phyloP scores from a whole-genome alignment of 2,797 vertebrate species.

The Coregonus ussuriensis region DNA sequence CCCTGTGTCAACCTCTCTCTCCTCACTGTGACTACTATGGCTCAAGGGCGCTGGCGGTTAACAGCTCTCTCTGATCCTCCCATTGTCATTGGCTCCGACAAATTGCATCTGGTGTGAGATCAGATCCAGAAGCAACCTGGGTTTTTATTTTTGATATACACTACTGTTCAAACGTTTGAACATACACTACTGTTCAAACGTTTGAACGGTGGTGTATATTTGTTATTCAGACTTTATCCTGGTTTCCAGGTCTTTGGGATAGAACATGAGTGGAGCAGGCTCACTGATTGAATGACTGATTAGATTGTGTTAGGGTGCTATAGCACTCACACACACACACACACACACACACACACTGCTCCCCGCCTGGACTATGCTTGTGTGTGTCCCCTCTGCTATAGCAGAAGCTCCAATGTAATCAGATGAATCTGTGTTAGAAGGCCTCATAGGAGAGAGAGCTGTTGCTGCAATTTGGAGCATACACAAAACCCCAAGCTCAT shows the following conservation, averaged over 20 bases:
- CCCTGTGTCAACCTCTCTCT: conserved; percentile 40
- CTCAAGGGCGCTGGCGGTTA: conserved; percentile 37
- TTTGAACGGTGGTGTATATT: no score
- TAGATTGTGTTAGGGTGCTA: conserved; percentile 45
- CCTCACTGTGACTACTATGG: conserved; percentile 44
- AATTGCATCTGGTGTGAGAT: conserved; percentile 36
- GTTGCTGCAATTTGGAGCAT: no score
- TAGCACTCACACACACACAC: not conserved
- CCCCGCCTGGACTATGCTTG: conserved; percentile 22
- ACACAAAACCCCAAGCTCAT: not conserved
- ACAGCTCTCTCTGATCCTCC: conserved; percentile 25
- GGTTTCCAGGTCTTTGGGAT: not conserved
- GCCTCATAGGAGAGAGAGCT: no score
- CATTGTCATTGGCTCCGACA: conserved; percentile 22
- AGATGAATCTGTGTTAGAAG: conserved; percentile 24
- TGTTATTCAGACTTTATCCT: conserved; percentile 26
- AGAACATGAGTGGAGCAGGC: conserved; percentile 9
- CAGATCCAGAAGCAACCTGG: conserved; percentile 5
- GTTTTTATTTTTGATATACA: not conserved
- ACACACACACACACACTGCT: no score
- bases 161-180: no score
- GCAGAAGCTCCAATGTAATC: conserved; percentile 35
- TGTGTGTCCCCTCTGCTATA: conserved; percentile 30
- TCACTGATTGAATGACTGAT: conserved; percentile 26
- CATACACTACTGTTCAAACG: no score